Conservation (phyloP, 2,888 invertebrate genomes). For the Lepas anatifera region DNA sequence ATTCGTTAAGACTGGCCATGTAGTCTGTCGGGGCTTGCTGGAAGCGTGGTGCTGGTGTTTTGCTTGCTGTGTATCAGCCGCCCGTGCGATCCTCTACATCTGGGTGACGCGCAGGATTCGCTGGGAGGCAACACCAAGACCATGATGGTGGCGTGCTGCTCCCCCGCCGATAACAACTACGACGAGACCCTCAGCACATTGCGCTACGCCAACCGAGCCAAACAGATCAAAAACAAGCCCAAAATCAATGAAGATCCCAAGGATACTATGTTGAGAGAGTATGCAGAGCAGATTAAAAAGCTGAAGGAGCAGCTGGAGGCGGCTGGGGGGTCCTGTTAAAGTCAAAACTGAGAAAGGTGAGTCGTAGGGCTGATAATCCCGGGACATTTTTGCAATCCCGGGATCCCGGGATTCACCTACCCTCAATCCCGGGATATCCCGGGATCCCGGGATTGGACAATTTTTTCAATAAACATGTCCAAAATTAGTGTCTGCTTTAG, state of each 20-base stretch:
- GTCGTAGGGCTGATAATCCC: too few species aligned
- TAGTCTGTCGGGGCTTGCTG: too few species aligned
- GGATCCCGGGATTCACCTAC: too few species aligned
- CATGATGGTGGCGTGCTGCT: constrained; percentile 73
- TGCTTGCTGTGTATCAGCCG: too few species aligned
- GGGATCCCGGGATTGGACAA: too few species aligned
- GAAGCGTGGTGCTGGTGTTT: too few species aligned
- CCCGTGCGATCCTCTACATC: not conserved
- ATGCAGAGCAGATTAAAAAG: constrained; percentile 67
- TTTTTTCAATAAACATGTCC: too few species aligned
- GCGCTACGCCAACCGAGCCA: constrained; percentile 70
- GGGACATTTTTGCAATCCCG: too few species aligned
- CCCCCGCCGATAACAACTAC: constrained; percentile 68
- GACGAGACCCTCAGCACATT: constrained; percentile 72
- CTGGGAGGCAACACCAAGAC: constrained; percentile 80
- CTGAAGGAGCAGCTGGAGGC: constrained; percentile 44
- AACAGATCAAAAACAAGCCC: constrained; percentile 74
- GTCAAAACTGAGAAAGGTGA: not conserved
- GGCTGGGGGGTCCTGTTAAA: not conserved
- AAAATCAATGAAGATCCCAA: constrained; percentile 81
- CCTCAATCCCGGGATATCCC: too few species aligned
- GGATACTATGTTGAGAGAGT: constrained; percentile 69
- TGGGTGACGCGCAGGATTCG: constrained; percentile 47
- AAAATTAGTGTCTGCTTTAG: too few species aligned
- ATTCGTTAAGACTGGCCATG: too few species aligned